Evolutionary conservation across 2,797 vertebrate species (phyloP).

Genomic region (Morelia viridis): DNA sequence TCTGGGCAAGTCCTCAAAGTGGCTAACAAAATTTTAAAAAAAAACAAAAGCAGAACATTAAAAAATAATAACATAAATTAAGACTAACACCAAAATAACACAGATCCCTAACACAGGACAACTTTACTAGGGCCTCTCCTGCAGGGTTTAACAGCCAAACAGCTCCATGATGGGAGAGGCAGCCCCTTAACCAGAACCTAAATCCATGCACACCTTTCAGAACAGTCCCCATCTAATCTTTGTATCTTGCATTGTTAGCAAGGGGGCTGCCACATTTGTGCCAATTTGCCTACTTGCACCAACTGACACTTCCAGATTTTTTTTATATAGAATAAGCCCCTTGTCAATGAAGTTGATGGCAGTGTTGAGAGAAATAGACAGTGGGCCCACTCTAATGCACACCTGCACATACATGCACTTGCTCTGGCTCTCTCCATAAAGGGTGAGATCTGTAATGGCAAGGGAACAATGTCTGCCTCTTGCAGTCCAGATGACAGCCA

Average conservation of each 20-base stretch:
- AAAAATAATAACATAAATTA: not conserved
- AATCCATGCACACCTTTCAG: not conserved
- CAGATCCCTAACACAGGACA: not conserved
- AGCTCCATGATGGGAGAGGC: not conserved
- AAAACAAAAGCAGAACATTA: not conserved
- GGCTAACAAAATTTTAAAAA: not conserved
- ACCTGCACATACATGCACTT: not conserved
- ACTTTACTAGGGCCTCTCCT: not conserved
- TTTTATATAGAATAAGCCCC: too few species aligned
- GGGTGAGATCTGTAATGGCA: not conserved
- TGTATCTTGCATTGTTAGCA: too few species aligned
- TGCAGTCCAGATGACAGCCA: not conserved
- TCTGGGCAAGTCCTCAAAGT: not conserved
- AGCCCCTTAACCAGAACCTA: not conserved
- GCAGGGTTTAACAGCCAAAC: not conserved
- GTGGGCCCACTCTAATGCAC: not conserved
- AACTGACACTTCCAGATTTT: too few species aligned
- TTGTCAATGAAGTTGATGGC: too few species aligned
- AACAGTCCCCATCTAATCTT: not conserved
- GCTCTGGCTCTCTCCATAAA: not conserved
- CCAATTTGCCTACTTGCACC: too few species aligned
- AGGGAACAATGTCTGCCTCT: not conserved
- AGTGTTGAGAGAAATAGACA: not conserved
- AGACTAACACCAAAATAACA: not conserved
- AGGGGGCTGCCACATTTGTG: too few species aligned